Conservation (phyloP, 2,888 invertebrate species). For the Calameuta idolon region DNA sequence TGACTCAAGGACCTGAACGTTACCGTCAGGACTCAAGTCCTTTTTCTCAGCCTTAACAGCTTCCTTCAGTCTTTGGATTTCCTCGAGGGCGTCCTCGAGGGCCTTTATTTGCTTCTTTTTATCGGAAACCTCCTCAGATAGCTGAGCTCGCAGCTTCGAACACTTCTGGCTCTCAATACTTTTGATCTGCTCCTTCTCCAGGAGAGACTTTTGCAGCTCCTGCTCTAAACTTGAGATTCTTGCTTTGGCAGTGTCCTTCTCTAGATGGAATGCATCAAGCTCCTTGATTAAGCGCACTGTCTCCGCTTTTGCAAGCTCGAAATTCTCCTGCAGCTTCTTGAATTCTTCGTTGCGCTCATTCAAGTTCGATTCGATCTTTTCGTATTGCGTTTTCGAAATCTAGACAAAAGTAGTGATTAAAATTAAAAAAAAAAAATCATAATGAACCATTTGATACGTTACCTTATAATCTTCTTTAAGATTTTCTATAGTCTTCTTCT, state of each 20-base stretch:
- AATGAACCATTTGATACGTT: neutral
- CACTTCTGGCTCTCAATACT: constrained; percentile 42
- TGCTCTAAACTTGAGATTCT: constrained; percentile 50
- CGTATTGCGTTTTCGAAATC: constrained; percentile 40
- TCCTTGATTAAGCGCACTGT: constrained; percentile 46
- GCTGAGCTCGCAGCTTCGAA: constrained; percentile 38
- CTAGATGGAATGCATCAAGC: constrained; percentile 46
- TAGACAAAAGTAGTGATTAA: constrained; percentile 24
- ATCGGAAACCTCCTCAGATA: constrained; percentile 48
- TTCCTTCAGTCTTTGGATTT: constrained; percentile 56
- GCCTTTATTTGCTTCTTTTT: constrained; percentile 46
- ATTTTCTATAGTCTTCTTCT: constrained; percentile 43
- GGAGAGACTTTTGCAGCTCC: constrained; percentile 40
- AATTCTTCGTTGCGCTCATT: constrained; percentile 37
- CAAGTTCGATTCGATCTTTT: constrained; percentile 38
- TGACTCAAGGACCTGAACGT: neutral
- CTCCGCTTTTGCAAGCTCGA: constrained; percentile 45
- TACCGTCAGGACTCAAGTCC: neutral
- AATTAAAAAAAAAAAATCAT: neutral
- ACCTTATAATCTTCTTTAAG: constrained; percentile 52
- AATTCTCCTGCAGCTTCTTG: constrained; percentile 36
- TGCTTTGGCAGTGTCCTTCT: constrained; percentile 46
- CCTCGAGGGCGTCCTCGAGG: constrained; percentile 48
- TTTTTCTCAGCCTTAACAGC: constrained; percentile 42
- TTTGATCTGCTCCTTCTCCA: constrained; percentile 40